These are phyloP conservation scores for Scaptomyza polygonia DNA, from an alignment of 2,888 invertebrate genomes.

Conservation along the genomic window DNA sequence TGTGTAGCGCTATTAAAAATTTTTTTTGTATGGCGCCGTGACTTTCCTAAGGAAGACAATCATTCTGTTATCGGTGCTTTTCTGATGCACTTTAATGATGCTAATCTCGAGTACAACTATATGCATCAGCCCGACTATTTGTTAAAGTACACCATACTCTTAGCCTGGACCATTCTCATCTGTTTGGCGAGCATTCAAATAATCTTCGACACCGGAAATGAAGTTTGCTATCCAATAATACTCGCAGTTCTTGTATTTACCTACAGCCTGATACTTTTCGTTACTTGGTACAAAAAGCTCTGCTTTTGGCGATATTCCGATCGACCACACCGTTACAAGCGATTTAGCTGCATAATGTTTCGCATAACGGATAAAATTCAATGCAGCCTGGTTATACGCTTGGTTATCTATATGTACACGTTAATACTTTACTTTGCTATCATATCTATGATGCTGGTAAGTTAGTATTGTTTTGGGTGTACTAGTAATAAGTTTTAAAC, in stretches of 20 bases:
- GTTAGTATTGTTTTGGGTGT: background rate
- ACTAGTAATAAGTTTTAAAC: background rate
- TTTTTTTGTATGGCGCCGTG: background rate
- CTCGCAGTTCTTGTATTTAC: background rate
- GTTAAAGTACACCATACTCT: slow-evolving; percentile 91
- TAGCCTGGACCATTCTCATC: slow-evolving; percentile 86
- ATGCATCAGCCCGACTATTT: slow-evolving; percentile 91
- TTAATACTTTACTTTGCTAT: slow-evolving; percentile 87
- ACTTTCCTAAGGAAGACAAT: background rate
- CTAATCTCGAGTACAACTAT: slow-evolving; percentile 89
- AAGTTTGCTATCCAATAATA: background rate
- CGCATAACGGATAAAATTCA: slow-evolving; percentile 86
- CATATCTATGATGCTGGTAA: slow-evolving; percentile 40
- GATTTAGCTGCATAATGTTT: slow-evolving; percentile 41
- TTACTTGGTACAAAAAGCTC: slow-evolving; percentile 90
- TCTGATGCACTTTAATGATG: slow-evolving; percentile 87
- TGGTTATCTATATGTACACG: slow-evolving; percentile 88
- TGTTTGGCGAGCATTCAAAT: slow-evolving; percentile 86
- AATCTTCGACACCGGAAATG: background rate
- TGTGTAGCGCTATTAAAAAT: background rate
- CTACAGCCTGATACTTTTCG: slow-evolving; percentile 87
- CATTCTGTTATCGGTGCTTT: slow-evolving; percentile 72
- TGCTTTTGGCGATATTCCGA: slow-evolving; percentile 87
- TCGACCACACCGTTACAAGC: background rate
- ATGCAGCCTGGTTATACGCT: slow-evolving; percentile 87